These are phyloP conservation scores for Salvelinus sp. DNA, from an alignment of 2,113 vertebrate genomes.

Conservation along the genomic window DNA sequence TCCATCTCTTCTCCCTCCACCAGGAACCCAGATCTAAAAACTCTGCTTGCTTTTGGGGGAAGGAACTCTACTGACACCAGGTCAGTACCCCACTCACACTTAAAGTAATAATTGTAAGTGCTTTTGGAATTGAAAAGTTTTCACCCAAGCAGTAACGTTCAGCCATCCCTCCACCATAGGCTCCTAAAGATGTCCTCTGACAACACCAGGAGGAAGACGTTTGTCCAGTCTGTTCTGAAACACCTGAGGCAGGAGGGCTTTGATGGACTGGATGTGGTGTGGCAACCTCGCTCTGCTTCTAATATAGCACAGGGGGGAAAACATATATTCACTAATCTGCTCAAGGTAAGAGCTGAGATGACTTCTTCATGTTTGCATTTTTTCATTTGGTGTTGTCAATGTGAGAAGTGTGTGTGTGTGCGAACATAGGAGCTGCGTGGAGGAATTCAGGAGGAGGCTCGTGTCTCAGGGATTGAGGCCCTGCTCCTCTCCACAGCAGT, in stretches of 20 bases:
- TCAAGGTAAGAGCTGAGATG: constrained; percentile 45
- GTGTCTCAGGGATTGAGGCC: background rate
- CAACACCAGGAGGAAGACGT: constrained; percentile 32
- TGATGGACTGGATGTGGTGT: constrained; percentile 64
- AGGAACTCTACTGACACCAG: constrained; percentile 37
- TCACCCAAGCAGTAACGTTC: background rate
- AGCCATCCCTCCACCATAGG: constrained; percentile 25
- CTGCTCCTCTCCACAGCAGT: constrained; percentile 20
- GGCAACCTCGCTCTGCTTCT: constrained; percentile 5
- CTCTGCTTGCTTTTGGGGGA: constrained; percentile 52
- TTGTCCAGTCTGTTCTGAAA: constrained; percentile 50
- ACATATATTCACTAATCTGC: constrained; percentile 46
- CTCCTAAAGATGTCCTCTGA: constrained; percentile 53
- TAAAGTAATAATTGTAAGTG: background rate
- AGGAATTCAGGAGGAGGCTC: constrained; percentile 7
- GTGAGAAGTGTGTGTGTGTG: background rate
- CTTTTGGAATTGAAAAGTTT: background rate
- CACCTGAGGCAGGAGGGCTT: constrained; percentile 53
- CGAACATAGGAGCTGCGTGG: constrained; percentile 15
- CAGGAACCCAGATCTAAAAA: constrained; percentile 57
- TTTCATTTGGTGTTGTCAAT: background rate
- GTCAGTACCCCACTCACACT: background rate
- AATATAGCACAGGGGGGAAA: constrained; percentile 24
- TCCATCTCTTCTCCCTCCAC: background rate
- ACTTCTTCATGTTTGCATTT: background rate